Evolutionary conservation across 2,113 vertebrate species (phyloP), one percentile per base, ranked within the genome.

Genomic region (Dendropsophus ebraccatus): DNA sequence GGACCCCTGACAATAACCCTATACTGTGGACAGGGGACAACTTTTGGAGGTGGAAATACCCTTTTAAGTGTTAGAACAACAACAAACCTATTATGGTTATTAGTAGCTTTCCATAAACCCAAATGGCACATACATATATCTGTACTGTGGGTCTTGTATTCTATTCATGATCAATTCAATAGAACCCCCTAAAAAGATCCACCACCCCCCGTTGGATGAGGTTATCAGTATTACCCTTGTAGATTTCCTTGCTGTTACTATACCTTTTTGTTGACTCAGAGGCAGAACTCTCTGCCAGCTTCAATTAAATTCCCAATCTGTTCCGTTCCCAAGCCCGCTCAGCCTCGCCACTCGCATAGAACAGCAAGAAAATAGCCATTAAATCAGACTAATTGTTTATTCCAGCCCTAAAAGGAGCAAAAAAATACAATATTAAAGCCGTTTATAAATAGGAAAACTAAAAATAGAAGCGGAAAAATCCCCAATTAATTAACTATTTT

Each of bases 281-380:
- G 58, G 0, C 88, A 84, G 89, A 89, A 88, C 90, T 89, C 90
- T 88, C 41, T 92, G 91, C 92, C 92, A 91, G 90, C 87, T 90
- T 93, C 91, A 92, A 92, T 94, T 93, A 94, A 90, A 88, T 83
- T 56, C 30, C 89, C 91, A 91, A 91, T 82, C 91, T 86, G 90
- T 91, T 92, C 92, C 86, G 90, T 91, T 91, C 91, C 91, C 90
- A 89, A 91, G 92, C 89, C 90, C 89, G 89, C 87, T 90, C 86
- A 85, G 87, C 89, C 89, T 84, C 87, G 65, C 89, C 90, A 90
- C 91, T 93, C 92, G 87, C 75, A 87, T 85, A 87, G 89, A 93
- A 90, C 90, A 91, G 70, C 89, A 87, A 89, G 90, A 89, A 90
- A 91, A 88, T 86, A 85, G 70, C 88, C 88, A 91, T 87, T 89